Conservation (phyloP, 2,888 invertebrate species). For the Octodonta nipae region DNA sequence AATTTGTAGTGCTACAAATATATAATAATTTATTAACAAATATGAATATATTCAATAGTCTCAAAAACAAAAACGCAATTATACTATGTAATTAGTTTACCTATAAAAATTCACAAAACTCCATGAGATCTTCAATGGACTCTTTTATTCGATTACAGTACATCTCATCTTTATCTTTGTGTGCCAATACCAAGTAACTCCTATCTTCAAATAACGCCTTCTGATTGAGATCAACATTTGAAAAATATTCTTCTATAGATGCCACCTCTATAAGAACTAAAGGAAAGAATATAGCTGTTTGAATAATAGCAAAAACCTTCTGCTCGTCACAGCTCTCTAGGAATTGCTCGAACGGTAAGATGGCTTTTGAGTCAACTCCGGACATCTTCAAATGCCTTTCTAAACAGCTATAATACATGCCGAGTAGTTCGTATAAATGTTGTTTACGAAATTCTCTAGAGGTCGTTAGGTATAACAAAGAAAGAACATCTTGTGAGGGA, state of each 20-base stretch:
- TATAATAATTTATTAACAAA: too few species aligned
- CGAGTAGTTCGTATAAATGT: conserved; percentile 23
- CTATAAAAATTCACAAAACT: conserved; percentile 18
- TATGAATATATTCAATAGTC: too few species aligned
- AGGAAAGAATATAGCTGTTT: conserved; percentile 25
- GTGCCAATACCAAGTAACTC: conserved; percentile 19
- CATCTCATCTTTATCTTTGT: conserved; percentile 19
- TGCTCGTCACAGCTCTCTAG: conserved; percentile 27
- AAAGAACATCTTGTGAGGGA: conserved; percentile 50
- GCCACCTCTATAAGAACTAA: conserved; percentile 21
- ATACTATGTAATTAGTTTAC: too few species aligned
- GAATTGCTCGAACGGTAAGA: conserved; percentile 25
- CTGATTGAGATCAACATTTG: conserved; percentile 17
- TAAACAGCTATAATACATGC: conserved; percentile 27
- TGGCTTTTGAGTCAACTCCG: conserved; percentile 17
- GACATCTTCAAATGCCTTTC: conserved; percentile 20
- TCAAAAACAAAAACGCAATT: too few species aligned
- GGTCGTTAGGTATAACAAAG: conserved; percentile 25
- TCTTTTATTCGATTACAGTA: conserved; percentile 19
- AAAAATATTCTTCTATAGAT: conserved; percentile 18
- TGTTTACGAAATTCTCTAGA: conserved; percentile 21
- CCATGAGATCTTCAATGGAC: conserved; percentile 22
- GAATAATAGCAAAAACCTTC: conserved; percentile 24
- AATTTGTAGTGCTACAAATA: too few species aligned
- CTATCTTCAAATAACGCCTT: conserved; percentile 23